Base-by-base conservation (phyloP, 1,140 invertebrate species). In the Leptonema lineaticorne region DNA sequence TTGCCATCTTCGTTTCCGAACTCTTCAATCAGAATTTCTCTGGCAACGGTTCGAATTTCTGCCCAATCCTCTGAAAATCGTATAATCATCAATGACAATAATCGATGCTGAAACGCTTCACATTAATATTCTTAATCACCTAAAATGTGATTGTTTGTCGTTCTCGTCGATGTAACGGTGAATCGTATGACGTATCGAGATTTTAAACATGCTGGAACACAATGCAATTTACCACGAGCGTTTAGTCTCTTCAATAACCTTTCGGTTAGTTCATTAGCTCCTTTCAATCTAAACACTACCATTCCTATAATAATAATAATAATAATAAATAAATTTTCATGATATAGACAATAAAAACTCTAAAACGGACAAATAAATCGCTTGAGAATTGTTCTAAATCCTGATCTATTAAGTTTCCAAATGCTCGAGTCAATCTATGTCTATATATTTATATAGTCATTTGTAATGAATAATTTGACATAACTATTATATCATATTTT, bases 161-260 rank as follows among this genome's bases (percentile, higher is more conserved):
- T 98, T 74, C 86, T 87, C 37, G 91, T 88, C 7, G 95, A 97
- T 3, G 96, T 98, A 14, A 99, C 90, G 0, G 96, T 95, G 76
- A 95, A 96, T 7, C 91, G 76, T 66, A 97, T 97, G 16, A 97
- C 93, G 75, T 97, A 98, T 78, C 92, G 90, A 0, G 90, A 90
- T 75, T 94, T 94, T 56, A 96, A 84, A 60, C 91, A 91, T 0
- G 96, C 94, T 0, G 96, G 95, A 0, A 98, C 95, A 50, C 97
- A 91, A 78, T 98, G 96, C 2, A 99, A 90, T 68, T 87, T 86
- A 74, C 92, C 87, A 6, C 92, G 87, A 1, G 89, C 88, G 75
- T 98, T 99, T 46, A 99, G 84, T 18, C 87, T 85, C 77, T 96
- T 95, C 18, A 96, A 78, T 0, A 99, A 81, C 22, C 85, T 89